Percentiles rank a stretch among this genome's conserved stretches.
phyloP scores from a whole-genome alignment of 2,113 vertebrate genomes.

The Tricholaema leucomelas region DNA sequence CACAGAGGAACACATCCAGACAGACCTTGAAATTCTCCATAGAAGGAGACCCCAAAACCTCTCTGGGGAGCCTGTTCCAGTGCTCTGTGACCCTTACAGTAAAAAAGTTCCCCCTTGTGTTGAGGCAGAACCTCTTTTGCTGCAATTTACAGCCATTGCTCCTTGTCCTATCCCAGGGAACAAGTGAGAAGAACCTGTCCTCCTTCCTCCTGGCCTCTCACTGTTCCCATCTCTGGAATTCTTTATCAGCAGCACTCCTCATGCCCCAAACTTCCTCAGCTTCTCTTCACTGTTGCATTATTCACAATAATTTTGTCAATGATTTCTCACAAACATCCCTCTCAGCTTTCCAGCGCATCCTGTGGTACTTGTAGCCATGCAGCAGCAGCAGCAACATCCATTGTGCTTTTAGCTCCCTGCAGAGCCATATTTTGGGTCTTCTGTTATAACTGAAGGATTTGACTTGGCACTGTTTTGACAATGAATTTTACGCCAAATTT shows the following conservation, averaged over 20 bases:
- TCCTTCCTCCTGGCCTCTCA: no score
- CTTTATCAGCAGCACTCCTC: neutral
- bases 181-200: no score
- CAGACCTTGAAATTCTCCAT: no score
- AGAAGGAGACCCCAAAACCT: no score
- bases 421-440: constrained; percentile 9
- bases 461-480: constrained; percentile 44
- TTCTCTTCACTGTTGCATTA: neutral
- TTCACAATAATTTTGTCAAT: neutral
- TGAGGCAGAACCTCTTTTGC: no score
- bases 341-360: neutral
- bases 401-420: neutral
- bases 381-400: neutral
- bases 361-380: neutral
- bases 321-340: neutral
- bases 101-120: no score
- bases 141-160: no score
- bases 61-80: no score
- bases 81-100: no score
- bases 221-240: neutral
- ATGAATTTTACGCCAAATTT: constrained; percentile 61
- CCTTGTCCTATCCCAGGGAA: no score
- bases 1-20: no score
- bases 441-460: neutral
- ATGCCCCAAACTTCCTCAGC: neutral